Evolutionary conservation across 2,797 vertebrate species (phyloP).

Genomic region (Arvicola amphibius): DNA sequence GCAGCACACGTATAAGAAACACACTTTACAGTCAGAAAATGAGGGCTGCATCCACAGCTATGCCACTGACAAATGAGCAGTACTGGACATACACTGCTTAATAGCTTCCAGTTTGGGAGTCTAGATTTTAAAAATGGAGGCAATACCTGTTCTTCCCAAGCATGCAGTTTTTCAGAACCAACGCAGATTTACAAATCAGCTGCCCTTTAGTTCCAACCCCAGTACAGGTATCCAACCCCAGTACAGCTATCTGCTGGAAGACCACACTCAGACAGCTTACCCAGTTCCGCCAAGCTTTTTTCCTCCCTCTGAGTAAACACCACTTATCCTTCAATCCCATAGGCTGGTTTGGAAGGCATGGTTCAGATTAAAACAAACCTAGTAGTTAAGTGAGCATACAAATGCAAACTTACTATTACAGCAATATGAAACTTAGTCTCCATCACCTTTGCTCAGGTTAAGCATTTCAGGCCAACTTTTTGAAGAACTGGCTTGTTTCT

Average conservation of each 20-base stretch:
- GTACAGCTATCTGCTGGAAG: not conserved
- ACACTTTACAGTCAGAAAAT: not conserved
- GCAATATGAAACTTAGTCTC: not conserved
- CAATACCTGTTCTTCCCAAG: not conserved
- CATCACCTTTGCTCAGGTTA: constrained; percentile 20
- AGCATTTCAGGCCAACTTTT: not conserved
- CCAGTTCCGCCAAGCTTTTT: not conserved
- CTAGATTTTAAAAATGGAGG: not conserved
- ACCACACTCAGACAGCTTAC: not conserved
- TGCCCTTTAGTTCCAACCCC: not conserved
- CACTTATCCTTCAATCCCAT: constrained; percentile 12
- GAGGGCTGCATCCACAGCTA: not conserved
- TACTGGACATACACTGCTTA: not conserved
- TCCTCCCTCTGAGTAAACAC: not conserved
- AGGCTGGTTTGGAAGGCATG: not conserved
- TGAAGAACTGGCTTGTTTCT: not conserved
- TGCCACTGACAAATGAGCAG: not conserved
- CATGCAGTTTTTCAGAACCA: not conserved
- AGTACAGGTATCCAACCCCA: not conserved
- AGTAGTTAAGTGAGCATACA: not conserved
- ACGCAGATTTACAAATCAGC: not conserved
- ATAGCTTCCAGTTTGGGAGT: not conserved
- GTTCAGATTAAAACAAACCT: not conserved
- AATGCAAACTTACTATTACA: not conserved
- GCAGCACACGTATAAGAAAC: not conserved